Evolutionary conservation across 2,888 invertebrate genomes (phyloP).

Genomic region (Sinopyrophorus schimmeli): DNA sequence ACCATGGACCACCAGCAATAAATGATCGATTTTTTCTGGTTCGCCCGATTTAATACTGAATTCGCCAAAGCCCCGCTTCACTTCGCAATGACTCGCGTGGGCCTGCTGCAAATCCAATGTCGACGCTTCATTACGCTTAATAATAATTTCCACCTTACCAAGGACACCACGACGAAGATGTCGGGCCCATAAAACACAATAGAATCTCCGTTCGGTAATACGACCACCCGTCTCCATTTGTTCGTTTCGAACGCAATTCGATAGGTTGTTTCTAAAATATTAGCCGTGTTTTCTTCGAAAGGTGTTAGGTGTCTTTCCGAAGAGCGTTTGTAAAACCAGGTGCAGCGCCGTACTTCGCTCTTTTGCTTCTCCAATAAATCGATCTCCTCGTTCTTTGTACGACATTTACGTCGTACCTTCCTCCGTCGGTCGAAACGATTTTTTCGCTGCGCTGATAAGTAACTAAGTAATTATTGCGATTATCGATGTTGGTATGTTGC

Average conservation of each 20-base stretch:
- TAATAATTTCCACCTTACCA: too few species aligned
- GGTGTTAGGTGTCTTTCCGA: conserved; percentile 82
- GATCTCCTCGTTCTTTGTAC: conserved; percentile 67
- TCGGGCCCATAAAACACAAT: conserved; percentile 85
- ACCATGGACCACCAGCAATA: conserved; percentile 93
- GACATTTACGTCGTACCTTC: conserved; percentile 88
- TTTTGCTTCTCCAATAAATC: conserved; percentile 92
- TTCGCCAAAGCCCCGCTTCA: conserved; percentile 84
- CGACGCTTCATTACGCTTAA: too few species aligned
- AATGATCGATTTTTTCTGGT: conserved; percentile 77
- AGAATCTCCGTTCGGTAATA: conserved; percentile 78
- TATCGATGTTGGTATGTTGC: conserved; percentile 61
- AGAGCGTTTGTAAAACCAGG: conserved; percentile 90
- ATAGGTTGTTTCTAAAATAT: conserved; percentile 83
- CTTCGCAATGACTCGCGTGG: conserved; percentile 67
- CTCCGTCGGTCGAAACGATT: conserved; percentile 79
- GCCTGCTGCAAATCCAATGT: conserved; percentile 2
- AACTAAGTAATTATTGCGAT: too few species aligned
- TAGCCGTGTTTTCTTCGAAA: conserved; percentile 81
- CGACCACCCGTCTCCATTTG: conserved; percentile 82
- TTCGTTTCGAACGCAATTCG: conserved; percentile 73
- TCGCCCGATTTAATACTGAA: conserved; percentile 78
- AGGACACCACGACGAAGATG: too few species aligned
- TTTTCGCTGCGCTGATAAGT: conserved; percentile 38
- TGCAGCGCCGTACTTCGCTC: conserved; percentile 82